Percentiles rank a stretch among this genome's conserved stretches.
These are phyloP conservation scores for Epinephelus fuscoguttatus DNA, from an alignment of 2,113 vertebrate species.

Conservation along the genomic window DNA sequence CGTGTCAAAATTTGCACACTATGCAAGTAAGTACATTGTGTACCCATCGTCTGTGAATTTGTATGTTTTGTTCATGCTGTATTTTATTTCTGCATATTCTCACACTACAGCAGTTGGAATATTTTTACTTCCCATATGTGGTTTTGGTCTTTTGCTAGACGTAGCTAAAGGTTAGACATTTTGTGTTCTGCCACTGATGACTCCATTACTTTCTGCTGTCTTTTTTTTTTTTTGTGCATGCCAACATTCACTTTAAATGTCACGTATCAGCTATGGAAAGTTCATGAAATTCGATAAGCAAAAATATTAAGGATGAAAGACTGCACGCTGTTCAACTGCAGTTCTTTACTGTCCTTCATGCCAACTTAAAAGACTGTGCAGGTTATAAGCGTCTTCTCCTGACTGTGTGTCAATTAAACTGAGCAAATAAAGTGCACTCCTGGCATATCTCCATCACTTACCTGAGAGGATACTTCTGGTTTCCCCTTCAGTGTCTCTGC, in stretches of 20 bases:
- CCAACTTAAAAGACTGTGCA: slow-evolving; percentile 14
- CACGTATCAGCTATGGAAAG: slow-evolving; percentile 11
- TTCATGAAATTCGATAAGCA: slow-evolving; percentile 24
- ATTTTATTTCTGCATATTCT: background rate
- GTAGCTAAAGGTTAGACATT: background rate
- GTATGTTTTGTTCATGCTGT: background rate
- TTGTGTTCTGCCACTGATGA: background rate
- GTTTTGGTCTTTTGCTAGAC: background rate
- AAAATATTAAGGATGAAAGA: slow-evolving; percentile 23
- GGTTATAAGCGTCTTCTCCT: slow-evolving; percentile 4
- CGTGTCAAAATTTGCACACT: no score
- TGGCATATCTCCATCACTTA: slow-evolving; percentile 51
- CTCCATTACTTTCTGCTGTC: slow-evolving; percentile 1
- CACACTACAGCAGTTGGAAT: background rate
- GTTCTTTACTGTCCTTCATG: slow-evolving; percentile 21
- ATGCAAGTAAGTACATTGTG: no score
- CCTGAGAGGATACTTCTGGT: slow-evolving; percentile 36
- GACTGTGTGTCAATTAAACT: slow-evolving; percentile 42
- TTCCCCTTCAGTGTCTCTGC: slow-evolving; percentile 24
- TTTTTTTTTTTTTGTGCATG: slow-evolving; percentile 12
- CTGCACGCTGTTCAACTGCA: background rate
- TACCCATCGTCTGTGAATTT: background rate
- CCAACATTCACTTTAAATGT: slow-evolving; percentile 24
- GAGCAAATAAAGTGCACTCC: slow-evolving; percentile 47
- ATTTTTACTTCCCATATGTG: background rate